Evolutionary conservation across 2,888 invertebrate genomes (phyloP).

Genomic region (Notodonta dromedarius): DNA sequence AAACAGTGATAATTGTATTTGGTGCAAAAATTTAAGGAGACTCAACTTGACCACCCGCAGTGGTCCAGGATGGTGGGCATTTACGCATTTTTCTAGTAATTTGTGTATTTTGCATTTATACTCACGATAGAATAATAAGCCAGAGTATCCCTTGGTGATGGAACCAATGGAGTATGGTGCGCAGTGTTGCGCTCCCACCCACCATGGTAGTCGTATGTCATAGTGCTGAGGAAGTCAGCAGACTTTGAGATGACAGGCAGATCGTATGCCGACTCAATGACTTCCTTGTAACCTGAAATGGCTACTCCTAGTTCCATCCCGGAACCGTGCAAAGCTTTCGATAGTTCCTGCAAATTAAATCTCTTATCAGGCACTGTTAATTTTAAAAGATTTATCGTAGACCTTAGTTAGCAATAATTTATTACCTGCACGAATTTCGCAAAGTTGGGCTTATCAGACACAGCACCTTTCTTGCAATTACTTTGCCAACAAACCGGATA

Average conservation of each 20-base stretch:
- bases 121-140: slow-evolving; percentile 91
- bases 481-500: slow-evolving; percentile 98
- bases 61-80: too few species aligned
- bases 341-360: slow-evolving; percentile 82
- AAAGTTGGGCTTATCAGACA: slow-evolving; percentile 90
- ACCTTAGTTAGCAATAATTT: background rate
- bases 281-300: slow-evolving; percentile 95
- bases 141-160: slow-evolving; percentile 86
- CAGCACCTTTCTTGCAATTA: slow-evolving; percentile 92
- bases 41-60: too few species aligned
- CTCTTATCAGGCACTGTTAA: background rate
- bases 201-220: slow-evolving; percentile 95
- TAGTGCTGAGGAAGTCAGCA: slow-evolving; percentile 92
- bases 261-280: slow-evolving; percentile 94
- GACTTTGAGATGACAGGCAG: slow-evolving; percentile 87
- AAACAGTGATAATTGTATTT: slow-evolving; percentile 18
- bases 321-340: slow-evolving; percentile 86
- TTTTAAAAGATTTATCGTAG: background rate
- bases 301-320: slow-evolving; percentile 91
- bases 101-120: slow-evolving; percentile 25
- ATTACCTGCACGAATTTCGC: slow-evolving; percentile 88
- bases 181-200: slow-evolving; percentile 93
- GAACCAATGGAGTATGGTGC: slow-evolving; percentile 91
- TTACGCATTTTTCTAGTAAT: too few species aligned
- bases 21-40: background rate